phyloP scores from a whole-genome alignment of 2,888 invertebrate species.

The Theretra japonica region DNA sequence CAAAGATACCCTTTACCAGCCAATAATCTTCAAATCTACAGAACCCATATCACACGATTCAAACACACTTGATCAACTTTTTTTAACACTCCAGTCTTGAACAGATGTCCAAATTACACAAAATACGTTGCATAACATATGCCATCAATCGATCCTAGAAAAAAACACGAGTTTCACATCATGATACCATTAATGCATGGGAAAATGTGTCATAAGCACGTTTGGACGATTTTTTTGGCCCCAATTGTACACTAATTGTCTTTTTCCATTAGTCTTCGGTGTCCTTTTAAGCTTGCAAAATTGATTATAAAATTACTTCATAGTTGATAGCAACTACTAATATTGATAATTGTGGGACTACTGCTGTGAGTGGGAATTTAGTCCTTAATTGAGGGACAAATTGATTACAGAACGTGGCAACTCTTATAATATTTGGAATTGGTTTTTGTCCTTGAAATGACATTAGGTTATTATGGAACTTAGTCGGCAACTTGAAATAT shows the following conservation, averaged over 20 bases:
- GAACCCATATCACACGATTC: neutral
- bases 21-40: neutral
- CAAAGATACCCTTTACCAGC: too few species aligned
- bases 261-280: neutral
- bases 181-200: slow-evolving; percentile 20
- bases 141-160: slow-evolving; percentile 23
- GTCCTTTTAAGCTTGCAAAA: neutral
- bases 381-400: too few species aligned
- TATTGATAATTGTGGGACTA: neutral
- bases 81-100: neutral
- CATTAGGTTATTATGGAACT: too few species aligned
- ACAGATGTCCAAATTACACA: slow-evolving; percentile 2
- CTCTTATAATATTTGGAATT: too few species aligned
- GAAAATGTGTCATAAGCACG: slow-evolving; percentile 1
- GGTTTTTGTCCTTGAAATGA: too few species aligned
- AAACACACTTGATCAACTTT: neutral
- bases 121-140: slow-evolving; percentile 23
- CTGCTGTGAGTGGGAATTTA: neutral
- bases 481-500: too few species aligned
- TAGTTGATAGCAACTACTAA: neutral
- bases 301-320: neutral
- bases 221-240: neutral
- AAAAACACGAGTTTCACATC: slow-evolving; percentile 5
- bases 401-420: too few species aligned
- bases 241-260: slow-evolving; percentile 6